Conservation (phyloP, 2,113 vertebrate species). For the Labeo catla region DNA sequence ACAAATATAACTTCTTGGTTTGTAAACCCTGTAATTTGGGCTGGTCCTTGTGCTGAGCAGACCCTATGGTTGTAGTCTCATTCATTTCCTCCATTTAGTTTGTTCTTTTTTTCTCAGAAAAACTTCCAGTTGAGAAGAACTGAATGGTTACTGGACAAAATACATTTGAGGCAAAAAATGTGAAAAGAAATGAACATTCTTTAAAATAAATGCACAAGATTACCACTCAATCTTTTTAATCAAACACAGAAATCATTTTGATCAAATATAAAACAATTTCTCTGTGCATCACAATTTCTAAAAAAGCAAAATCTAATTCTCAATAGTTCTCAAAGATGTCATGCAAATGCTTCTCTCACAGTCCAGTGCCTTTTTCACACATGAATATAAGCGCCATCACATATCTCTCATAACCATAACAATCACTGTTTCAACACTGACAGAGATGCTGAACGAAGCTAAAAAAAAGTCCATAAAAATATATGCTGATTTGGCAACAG, state of each 20-base stretch:
- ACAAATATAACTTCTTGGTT: constrained; percentile 53
- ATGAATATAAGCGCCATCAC: background rate
- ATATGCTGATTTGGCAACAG: background rate
- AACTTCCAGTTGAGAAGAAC: background rate
- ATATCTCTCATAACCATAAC: background rate
- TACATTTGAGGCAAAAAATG: background rate
- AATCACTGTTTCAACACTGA: background rate
- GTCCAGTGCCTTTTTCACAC: background rate
- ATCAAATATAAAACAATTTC: background rate
- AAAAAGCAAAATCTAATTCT: background rate
- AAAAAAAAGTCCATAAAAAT: background rate
- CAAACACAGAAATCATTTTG: background rate
- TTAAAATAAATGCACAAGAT: background rate
- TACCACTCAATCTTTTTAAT: background rate
- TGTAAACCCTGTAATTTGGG: constrained; percentile 55
- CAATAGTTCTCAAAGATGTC: background rate
- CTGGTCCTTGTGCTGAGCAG: constrained; percentile 25
- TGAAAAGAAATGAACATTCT: background rate
- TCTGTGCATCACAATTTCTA: background rate
- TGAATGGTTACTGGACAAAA: background rate
- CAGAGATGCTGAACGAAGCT: background rate
- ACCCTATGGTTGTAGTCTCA: background rate
- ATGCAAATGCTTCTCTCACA: background rate
- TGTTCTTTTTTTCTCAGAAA: background rate
- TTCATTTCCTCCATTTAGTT: background rate